These are phyloP conservation scores for Cylloceria caligata DNA, from an alignment of 2,888 invertebrate genomes.

Conservation along the genomic window DNA sequence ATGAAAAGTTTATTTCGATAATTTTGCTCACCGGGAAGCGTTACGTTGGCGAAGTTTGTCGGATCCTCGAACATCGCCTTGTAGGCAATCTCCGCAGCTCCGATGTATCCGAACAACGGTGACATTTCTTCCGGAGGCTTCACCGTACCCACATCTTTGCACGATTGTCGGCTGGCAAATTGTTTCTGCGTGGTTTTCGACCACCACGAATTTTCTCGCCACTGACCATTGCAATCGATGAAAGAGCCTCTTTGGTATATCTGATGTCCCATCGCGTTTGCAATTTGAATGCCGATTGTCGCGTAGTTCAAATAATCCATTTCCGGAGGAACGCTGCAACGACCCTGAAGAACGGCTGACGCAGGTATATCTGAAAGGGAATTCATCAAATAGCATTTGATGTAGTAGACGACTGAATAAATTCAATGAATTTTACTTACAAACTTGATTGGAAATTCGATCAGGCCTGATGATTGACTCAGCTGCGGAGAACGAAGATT, in stretches of 20 bases:
- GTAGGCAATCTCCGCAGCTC: slow-evolving; percentile 67
- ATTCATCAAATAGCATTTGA: neutral
- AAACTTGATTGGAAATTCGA: slow-evolving; percentile 65
- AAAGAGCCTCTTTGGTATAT: slow-evolving; percentile 67
- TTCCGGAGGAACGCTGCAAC: slow-evolving; percentile 51
- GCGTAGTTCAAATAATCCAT: slow-evolving; percentile 67
- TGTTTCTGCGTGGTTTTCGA: slow-evolving; percentile 65
- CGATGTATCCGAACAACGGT: slow-evolving; percentile 63
- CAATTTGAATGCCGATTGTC: slow-evolving; percentile 68
- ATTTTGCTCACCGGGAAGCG: slow-evolving; percentile 58
- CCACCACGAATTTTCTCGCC: slow-evolving; percentile 66
- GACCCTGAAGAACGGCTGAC: slow-evolving; percentile 55
- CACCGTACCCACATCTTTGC: slow-evolving; percentile 56
- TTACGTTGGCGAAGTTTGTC: slow-evolving; percentile 16
- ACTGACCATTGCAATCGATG: slow-evolving; percentile 60
- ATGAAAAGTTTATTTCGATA: neutral
- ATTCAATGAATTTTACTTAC: slow-evolving; percentile 49
- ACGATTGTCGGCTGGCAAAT: slow-evolving; percentile 65
- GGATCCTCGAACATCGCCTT: slow-evolving; percentile 58
- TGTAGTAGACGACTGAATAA: neutral
- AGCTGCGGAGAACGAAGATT: slow-evolving; percentile 58
- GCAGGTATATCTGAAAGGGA: slow-evolving; percentile 67
- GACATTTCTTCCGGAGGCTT: slow-evolving; percentile 66
- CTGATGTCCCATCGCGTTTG: slow-evolving; percentile 65
- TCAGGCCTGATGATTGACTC: slow-evolving; percentile 65